Evolutionary conservation across 2,113 vertebrate genomes (phyloP), one percentile per base, ranked within the genome.

Genomic region (Girardinichthys multiradiatus): DNA sequence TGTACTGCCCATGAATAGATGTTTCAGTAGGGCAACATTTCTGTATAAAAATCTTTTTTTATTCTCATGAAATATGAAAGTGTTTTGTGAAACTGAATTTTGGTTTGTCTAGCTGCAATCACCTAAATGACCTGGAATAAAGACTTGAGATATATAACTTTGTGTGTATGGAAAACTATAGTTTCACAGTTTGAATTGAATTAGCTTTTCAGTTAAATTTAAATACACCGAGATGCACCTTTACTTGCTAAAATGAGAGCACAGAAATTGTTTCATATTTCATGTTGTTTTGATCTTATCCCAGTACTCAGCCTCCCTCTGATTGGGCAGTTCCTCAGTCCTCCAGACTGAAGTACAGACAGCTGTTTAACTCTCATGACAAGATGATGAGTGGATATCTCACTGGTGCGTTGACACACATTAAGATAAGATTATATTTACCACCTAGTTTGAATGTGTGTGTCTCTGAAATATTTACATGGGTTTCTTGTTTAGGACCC

Each of bases 331-430:
- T 99, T 65, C 96, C 98, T 80, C 96, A 96, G 89, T 98, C 97
- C 27, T 99, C 98, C 12, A 93, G 98, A 29, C 94, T 99, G 58
- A 99, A 99, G 89, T 99, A 99, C 90, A 93, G 98, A 59, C 98
- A 99, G 84, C 94, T 99, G 63, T 99, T 99, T 92, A 99, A 99
- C 87, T 98, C 97, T 80, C 97, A 99, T 1, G 98, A 99, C 91
- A 99, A 99, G 94, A 98, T 97, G 84, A 99, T 99, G 98, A 97
- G 97, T 67, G 97, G 98, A 76, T 96, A 99, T 79, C 89, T 99
- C 85, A 99, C 98, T 92, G 98, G 98, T 99, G 96, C 15, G 11
- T 13, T 33, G 35, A 0, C 8, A 33, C 39, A 59, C 27, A 17
- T 28, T 6, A 0, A 24, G n/a, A 45, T 11, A 27, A 4, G 0